Conservation (phyloP, 2,113 vertebrate species). For the Chlorodrepanis virens region DNA sequence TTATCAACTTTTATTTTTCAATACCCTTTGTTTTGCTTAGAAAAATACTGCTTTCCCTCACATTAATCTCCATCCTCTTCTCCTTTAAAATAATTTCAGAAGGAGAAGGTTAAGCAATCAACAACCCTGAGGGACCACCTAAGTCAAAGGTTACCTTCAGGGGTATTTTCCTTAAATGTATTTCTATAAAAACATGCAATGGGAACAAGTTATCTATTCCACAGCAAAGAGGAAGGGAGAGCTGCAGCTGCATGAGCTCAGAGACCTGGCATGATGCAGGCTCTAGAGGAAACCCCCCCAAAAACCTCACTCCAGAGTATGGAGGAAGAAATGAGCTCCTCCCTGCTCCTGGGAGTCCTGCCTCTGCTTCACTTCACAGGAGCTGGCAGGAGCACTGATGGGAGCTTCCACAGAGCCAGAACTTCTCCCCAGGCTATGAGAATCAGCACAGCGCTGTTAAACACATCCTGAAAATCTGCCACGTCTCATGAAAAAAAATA, state of each 20-base stretch:
- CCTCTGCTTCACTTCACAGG: not conserved
- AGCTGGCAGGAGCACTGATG: not conserved
- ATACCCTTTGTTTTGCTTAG: not conserved
- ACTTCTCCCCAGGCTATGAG: not conserved
- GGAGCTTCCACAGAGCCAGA: not conserved
- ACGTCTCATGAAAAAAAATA: not conserved
- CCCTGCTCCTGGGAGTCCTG: not conserved
- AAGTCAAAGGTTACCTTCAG: not conserved
- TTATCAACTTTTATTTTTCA: not conserved
- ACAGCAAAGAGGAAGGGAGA: not conserved
- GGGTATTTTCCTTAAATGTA: not conserved
- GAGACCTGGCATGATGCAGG: not conserved
- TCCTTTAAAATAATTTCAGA: not conserved
- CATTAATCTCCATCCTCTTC: not conserved
- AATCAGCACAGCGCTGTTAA: not conserved
- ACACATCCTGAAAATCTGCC: constrained; percentile 27
- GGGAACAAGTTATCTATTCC: not conserved
- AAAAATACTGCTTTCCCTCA: not conserved
- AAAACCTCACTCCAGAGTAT: not conserved
- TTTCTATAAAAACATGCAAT: not conserved
- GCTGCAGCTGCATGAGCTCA: not conserved
- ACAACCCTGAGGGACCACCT: not conserved
- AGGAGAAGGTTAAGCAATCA: not conserved
- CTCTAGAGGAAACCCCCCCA: not conserved
- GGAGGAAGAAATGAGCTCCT: not conserved